These are phyloP conservation scores for Triplophysa siluroides DNA, from an alignment of 2,113 vertebrate genomes.

Conservation along the genomic window DNA sequence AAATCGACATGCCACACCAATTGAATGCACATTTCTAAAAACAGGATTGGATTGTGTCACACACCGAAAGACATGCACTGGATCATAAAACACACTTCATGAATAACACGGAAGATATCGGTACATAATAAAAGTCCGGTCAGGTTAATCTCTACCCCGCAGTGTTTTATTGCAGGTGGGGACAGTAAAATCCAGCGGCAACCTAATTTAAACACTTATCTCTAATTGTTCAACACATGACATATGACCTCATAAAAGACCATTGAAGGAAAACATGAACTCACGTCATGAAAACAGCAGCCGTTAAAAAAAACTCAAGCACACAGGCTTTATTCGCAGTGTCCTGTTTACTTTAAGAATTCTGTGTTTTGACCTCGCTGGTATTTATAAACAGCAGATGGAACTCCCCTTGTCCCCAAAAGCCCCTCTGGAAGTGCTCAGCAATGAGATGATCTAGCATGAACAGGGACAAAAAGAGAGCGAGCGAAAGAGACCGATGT, in stretches of 20 bases:
- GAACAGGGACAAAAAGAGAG: background rate
- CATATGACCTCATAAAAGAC: constrained; percentile 53
- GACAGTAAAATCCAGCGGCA: constrained; percentile 45
- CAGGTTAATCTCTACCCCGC: background rate
- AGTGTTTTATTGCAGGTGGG: constrained; percentile 44
- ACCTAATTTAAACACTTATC: constrained; percentile 50
- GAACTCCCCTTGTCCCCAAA: constrained; percentile 57
- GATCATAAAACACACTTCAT: too few species aligned
- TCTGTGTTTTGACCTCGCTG: constrained; percentile 50
- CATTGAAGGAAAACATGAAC: constrained; percentile 40
- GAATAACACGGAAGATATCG: constrained; percentile 2
- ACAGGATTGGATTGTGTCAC: too few species aligned
- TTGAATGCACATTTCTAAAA: too few species aligned
- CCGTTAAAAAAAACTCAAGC: constrained; percentile 10
- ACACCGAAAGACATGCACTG: background rate
- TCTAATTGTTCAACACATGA: constrained; percentile 52
- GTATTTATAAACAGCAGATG: constrained; percentile 59
- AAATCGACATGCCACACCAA: too few species aligned
- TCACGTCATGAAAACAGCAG: constrained; percentile 41
- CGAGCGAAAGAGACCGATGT: constrained; percentile 4
- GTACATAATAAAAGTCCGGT: constrained; percentile 31
- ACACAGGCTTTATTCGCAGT: constrained; percentile 38
- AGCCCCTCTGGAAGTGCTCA: constrained; percentile 34
- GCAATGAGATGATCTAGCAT: constrained; percentile 22
- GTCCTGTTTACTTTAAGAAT: constrained; percentile 60